Percentiles rank a stretch among this genome's conserved stretches.
Evolutionary conservation across 1,140 invertebrate genomes (phyloP).

Genomic region (Spodoptera litura): DNA sequence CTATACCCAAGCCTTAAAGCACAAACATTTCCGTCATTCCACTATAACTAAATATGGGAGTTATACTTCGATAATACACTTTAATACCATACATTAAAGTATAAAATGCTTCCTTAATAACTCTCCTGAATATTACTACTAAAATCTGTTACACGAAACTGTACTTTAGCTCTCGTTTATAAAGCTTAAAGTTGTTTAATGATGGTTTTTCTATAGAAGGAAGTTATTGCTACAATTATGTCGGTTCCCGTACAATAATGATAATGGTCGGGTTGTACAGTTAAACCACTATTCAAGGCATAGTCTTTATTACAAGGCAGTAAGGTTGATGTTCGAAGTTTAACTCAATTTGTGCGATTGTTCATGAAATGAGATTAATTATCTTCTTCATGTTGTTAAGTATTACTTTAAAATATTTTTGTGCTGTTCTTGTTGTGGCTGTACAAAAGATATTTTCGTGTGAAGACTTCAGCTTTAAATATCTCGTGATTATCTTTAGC

Average conservation of each 20-base stretch:
- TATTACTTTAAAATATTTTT: slow-evolving; percentile 12
- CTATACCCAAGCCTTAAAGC: neutral
- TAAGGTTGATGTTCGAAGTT: too few relatives aligned
- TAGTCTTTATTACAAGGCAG: too few relatives aligned
- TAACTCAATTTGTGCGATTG: neutral
- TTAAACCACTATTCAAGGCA: too few relatives aligned
- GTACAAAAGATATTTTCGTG: too few relatives aligned
- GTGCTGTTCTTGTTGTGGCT: neutral
- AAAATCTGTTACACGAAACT: neutral
- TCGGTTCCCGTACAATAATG: slow-evolving; percentile 8
- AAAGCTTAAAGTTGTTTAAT: slow-evolving; percentile 1
- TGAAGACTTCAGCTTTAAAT: too few relatives aligned
- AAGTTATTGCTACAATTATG: slow-evolving; percentile 15
- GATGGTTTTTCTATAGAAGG: slow-evolving; percentile 16
- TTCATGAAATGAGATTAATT: slow-evolving; percentile 4
- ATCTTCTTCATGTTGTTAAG: slow-evolving; percentile 2
- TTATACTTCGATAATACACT: slow-evolving; percentile 16
- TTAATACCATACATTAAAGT: slow-evolving; percentile 2
- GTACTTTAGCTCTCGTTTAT: neutral
- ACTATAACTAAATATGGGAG: neutral
- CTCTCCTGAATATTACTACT: neutral
- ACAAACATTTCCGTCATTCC: neutral
- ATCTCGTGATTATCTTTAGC: too few relatives aligned
- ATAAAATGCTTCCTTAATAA: slow-evolving; percentile 18
- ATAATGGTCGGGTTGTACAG: neutral